phyloP scores from a whole-genome alignment of 2,113 vertebrate genomes.

The Microcebus jonahi region DNA sequence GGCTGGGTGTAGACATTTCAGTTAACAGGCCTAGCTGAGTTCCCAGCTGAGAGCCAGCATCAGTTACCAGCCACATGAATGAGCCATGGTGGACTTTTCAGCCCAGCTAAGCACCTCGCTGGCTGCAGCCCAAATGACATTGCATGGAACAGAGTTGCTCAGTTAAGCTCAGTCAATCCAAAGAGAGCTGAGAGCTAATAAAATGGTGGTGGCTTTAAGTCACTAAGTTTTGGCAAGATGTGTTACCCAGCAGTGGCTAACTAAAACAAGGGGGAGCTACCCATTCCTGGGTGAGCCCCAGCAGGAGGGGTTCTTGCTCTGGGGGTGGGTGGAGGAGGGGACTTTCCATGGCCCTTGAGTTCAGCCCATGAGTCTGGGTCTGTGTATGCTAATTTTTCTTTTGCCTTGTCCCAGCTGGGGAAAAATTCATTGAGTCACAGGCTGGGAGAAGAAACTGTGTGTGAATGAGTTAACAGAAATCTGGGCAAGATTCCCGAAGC shows the following conservation, averaged over 20 bases:
- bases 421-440: background rate
- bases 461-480: conserved; percentile 55
- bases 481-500: conserved; percentile 59
- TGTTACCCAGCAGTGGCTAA: background rate
- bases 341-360: background rate
- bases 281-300: background rate
- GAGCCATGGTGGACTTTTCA: background rate
- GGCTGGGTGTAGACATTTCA: background rate
- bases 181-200: background rate
- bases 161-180: background rate
- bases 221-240: background rate
- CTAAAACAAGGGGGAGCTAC: background rate
- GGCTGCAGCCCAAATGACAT: background rate
- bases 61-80: background rate
- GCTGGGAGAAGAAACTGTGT: conserved; percentile 14
- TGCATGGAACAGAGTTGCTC: background rate
- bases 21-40: background rate
- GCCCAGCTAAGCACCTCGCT: background rate
- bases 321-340: background rate
- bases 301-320: background rate
- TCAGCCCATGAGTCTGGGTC: background rate
- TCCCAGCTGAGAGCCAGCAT: background rate
- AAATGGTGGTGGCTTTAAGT: background rate
- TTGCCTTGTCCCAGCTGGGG: background rate
- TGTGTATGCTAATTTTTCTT: background rate